Percentiles rank a stretch among this genome's conserved stretches.
These are phyloP conservation scores for Coluber constrictor DNA, from an alignment of 2,797 vertebrate species.

Conservation along the genomic window DNA sequence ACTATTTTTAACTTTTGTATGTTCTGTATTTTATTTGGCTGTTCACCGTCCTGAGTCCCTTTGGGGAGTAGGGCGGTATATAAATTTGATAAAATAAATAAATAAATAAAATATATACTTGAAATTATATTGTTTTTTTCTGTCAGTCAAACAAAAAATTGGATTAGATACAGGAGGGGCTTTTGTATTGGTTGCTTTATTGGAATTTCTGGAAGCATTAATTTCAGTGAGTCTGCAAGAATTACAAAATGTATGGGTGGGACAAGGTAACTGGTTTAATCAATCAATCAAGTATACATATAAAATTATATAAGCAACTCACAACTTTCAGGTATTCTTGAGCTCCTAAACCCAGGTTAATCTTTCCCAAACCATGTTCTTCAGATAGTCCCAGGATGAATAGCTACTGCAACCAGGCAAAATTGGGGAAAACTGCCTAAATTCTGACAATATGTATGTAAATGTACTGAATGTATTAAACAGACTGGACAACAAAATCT, in stretches of 20 bases:
- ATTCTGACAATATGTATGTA: background rate
- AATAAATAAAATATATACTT: no score
- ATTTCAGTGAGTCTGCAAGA: background rate
- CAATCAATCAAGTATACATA: background rate
- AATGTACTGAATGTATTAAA: background rate
- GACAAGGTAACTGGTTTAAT: background rate
- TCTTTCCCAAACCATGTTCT: background rate
- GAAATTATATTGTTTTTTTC: background rate
- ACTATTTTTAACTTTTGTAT: no score
- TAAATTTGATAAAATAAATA: no score
- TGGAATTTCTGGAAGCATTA: background rate
- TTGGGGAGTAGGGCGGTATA: no score
- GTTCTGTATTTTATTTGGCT: no score
- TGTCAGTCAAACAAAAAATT: background rate
- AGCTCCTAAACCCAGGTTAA: background rate
- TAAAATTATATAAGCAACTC: background rate
- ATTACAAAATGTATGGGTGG: background rate
- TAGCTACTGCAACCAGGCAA: background rate
- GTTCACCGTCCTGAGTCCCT: no score
- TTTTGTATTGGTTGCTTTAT: background rate
- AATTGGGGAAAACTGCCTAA: background rate
- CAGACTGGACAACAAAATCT: background rate
- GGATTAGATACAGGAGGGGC: background rate
- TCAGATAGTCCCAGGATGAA: background rate
- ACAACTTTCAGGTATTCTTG: background rate